Percentiles rank a stretch among this genome's conserved stretches.
These are phyloP conservation scores for Montipora efflorescens DNA, from an alignment of 64 coral and sea anemone species.

Conservation along the genomic window DNA sequence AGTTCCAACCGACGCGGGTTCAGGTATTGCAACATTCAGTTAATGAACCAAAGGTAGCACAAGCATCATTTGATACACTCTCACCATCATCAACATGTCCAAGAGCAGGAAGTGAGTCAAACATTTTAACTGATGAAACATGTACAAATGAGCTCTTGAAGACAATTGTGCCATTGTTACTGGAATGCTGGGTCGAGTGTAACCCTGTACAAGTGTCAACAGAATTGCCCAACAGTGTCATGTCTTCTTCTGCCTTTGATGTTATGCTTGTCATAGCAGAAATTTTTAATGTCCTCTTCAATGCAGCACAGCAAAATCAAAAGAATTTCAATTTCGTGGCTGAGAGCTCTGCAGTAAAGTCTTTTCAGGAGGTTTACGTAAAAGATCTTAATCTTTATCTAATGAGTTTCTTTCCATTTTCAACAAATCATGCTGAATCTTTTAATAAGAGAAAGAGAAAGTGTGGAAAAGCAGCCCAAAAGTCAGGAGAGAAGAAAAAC, in stretches of 20 bases:
- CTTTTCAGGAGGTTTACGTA: conserved; percentile 51
- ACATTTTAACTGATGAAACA: conserved; percentile 43
- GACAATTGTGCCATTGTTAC: conserved; percentile 75
- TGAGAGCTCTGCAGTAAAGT: not conserved
- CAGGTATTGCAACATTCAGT: conserved; percentile 55
- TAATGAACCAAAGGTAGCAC: conserved; percentile 26
- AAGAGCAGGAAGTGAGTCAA: not conserved
- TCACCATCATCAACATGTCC: too few relatives aligned
- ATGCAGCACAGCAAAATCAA: conserved; percentile 33
- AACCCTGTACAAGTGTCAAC: conserved; percentile 81
- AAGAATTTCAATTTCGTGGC: not conserved
- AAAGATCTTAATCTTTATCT: conserved; percentile 80
- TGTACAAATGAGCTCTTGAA: conserved; percentile 68
- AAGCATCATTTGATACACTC: not conserved
- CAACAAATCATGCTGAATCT: not conserved
- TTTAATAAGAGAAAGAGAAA: conserved; percentile 72
- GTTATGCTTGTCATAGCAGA: conserved; percentile 72
- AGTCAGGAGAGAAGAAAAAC: conserved; percentile 1
- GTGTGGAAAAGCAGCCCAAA: conserved; percentile 15
- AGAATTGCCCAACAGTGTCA: conserved; percentile 29
- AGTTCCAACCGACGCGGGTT: conserved; percentile 25
- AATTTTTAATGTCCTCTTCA: conserved; percentile 77
- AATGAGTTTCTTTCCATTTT: conserved; percentile 85
- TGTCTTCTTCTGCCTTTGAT: conserved; percentile 37
- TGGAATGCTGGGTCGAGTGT: conserved; percentile 97